phyloP scores from a whole-genome alignment of 2,797 vertebrate genomes.

The Gastrophryne carolinensis region DNA sequence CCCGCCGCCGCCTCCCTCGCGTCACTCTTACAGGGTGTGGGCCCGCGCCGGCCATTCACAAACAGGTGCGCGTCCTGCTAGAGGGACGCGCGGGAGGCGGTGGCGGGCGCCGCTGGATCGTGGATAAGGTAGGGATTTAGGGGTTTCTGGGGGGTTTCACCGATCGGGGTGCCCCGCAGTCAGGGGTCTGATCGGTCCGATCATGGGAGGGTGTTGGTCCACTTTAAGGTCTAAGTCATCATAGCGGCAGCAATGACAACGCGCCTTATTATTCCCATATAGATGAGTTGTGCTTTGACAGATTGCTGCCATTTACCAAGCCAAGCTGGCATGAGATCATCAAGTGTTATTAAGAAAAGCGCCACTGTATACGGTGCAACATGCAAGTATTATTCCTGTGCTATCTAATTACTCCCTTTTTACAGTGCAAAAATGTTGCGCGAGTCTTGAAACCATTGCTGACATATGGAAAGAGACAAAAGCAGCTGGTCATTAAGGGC shows the following conservation, averaged over 20 bases:
- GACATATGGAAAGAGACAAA: slow-evolving; percentile 78
- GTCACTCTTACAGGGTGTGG: too few relatives aligned
- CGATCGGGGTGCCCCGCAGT: too few relatives aligned
- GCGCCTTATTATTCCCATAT: slow-evolving; percentile 66
- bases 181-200: too few relatives aligned
- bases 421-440: slow-evolving; percentile 75
- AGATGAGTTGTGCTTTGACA: slow-evolving; percentile 66
- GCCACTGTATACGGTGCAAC: slow-evolving; percentile 66
- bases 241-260: slow-evolving; percentile 46
- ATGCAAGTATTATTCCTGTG: slow-evolving; percentile 71
- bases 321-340: slow-evolving; percentile 69
- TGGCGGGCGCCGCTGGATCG: too few relatives aligned
- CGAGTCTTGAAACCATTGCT: slow-evolving; percentile 73
- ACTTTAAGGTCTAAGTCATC: background rate
- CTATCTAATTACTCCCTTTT: slow-evolving; percentile 69
- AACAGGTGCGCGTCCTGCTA: too few relatives aligned
- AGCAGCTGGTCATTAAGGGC: slow-evolving; percentile 82
- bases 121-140: too few relatives aligned
- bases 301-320: slow-evolving; percentile 51
- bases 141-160: too few relatives aligned
- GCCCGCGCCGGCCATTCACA: too few relatives aligned
- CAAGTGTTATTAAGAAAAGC: slow-evolving; percentile 69
- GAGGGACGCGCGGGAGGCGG: too few relatives aligned
- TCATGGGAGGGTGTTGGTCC: too few relatives aligned
- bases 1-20: too few relatives aligned